phyloP scores from a whole-genome alignment of 37 sponge, comb jelly and placozoan species.

The Dysidea cf. avara region DNA sequence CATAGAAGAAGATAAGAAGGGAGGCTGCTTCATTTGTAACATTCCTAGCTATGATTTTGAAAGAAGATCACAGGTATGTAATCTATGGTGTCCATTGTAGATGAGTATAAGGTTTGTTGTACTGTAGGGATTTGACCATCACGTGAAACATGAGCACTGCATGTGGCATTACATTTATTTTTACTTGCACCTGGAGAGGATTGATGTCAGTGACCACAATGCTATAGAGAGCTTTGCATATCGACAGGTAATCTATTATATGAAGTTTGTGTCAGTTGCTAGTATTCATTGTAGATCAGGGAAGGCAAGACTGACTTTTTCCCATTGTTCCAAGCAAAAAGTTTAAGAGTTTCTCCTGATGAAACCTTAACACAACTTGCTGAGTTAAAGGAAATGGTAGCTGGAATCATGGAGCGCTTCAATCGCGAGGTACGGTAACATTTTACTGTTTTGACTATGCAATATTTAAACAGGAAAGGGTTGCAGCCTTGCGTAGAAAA shows the following conservation, averaged over 20 bases:
- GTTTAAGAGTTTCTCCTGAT: conserved; percentile 39
- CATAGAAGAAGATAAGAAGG: too few species aligned
- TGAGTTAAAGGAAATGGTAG: conserved; percentile 50
- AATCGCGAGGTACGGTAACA: conserved; percentile 15
- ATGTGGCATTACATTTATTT: conserved; percentile 81
- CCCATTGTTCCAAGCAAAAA: conserved; percentile 44
- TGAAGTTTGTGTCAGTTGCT: neutral
- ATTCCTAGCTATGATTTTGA: too few species aligned
- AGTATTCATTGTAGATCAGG: conserved; percentile 44
- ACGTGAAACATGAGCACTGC: conserved; percentile 69
- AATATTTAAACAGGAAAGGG: too few species aligned
- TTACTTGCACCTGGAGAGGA: conserved; percentile 55
- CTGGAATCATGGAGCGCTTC: conserved; percentile 16
- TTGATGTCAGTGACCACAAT: conserved; percentile 65
- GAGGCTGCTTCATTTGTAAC: too few species aligned
- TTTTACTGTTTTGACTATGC: too few species aligned
- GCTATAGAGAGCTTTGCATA: conserved; percentile 59
- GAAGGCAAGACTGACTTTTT: conserved; percentile 48
- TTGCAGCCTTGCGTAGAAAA: too few species aligned
- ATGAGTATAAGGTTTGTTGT: too few species aligned
- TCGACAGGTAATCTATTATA: conserved; percentile 34
- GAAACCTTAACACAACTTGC: conserved; percentile 31
- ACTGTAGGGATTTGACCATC: conserved; percentile 57
- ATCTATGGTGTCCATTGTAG: too few species aligned
- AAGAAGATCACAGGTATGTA: too few species aligned